Evolutionary conservation across 2,888 invertebrate genomes (phyloP).

Genomic region (Limenitis camilla): DNA sequence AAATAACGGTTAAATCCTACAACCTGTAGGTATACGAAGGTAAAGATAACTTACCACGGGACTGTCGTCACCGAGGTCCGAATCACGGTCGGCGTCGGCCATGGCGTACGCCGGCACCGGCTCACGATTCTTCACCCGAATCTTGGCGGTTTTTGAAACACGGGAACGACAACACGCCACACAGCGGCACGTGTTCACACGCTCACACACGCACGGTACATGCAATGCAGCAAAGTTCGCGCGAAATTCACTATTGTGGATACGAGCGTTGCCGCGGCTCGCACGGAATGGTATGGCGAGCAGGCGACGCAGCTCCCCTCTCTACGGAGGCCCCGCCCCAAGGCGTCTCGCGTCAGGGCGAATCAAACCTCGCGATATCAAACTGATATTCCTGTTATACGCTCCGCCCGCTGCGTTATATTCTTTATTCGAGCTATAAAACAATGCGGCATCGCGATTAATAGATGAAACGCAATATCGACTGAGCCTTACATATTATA

Average conservation of each 20-base stretch:
- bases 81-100: conserved; percentile 80
- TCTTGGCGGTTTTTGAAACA: conserved; percentile 77
- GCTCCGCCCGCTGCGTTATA: conserved; percentile 63
- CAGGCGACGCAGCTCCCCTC: conserved; percentile 40
- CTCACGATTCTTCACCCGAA: conserved; percentile 91
- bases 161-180: conserved; percentile 48
- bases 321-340: conserved; percentile 54
- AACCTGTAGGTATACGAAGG: neutral
- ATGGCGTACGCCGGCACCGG: conserved; percentile 90
- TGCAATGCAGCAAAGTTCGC: conserved; percentile 31
- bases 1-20: neutral
- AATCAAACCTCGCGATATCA: conserved; percentile 69
- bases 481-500: neutral
- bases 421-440: conserved; percentile 70
- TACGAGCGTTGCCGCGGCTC: conserved; percentile 47
- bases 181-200: conserved; percentile 44
- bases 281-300: conserved; percentile 57
- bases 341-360: conserved; percentile 66
- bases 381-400: conserved; percentile 65
- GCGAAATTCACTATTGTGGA: conserved; percentile 19
- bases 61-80: conserved; percentile 83
- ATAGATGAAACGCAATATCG: conserved; percentile 9
- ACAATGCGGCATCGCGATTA: conserved; percentile 38
- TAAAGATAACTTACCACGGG: conserved; percentile 77
- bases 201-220: conserved; percentile 54